Base-by-base conservation (phyloP, 1,140 invertebrate species). In the Calephelis virginiensis region DNA sequence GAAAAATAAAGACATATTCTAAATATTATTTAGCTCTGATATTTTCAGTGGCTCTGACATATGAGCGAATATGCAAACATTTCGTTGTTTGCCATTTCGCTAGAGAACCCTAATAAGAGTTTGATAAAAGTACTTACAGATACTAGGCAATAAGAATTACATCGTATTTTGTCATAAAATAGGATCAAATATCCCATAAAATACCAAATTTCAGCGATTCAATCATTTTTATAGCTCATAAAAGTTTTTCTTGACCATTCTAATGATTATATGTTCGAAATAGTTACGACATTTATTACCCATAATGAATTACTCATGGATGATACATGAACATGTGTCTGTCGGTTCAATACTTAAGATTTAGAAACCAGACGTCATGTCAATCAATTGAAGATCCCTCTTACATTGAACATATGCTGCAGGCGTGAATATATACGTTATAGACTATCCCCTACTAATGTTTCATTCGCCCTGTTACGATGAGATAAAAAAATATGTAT, bases 381-480 rank as follows among this genome's bases (percentile, higher is more conserved):
- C 86, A 89, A 85, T 89, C 85, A 89, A 80, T 80, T 83, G 77
- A 82, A 83, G 76, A 76, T 82, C 72, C 73, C 76, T 79, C 74
- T 69, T 75, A 89, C 82, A 85, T 81, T 85, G 83, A 86, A 79
- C 86, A 87, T 84, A 81, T 85, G 86, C 70, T 77, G 70, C 70
- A 70, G 69, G 80, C 81, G 77, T 85, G 79, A 85, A 85, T 86
- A 86, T 81, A 80, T 78, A 78, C 77, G 77, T 82, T 83, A 82
- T 79, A 71, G 61, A 45, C 69, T 66, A 46, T 12, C 74, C 76
- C 66, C 67, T 82, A 82, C 83, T 69, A 77, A 60, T 67, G 60
- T 63, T 61, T 45, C n/a, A 5, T 10, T 50, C 59, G 61, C 59
- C 40, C 12, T 46, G 0, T 59, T 46, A 17, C 49, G 13, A 50